phyloP scores from a whole-genome alignment of 30 jellyfish, hydroid and myxozoan species.

The Morbakka virulenta region DNA sequence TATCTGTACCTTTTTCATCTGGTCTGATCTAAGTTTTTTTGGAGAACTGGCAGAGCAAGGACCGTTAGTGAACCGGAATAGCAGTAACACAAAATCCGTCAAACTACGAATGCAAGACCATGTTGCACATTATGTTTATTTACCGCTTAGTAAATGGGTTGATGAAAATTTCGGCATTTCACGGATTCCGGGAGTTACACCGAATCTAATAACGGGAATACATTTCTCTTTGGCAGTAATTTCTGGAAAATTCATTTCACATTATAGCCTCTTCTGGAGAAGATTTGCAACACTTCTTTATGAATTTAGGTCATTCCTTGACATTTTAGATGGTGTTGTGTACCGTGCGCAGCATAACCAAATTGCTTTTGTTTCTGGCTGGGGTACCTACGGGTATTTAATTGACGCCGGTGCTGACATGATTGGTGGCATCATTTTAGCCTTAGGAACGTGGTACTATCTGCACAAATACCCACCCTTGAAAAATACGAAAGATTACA shows the following conservation, averaged over 20 bases:
- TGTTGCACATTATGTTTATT: slow-evolving; percentile 69
- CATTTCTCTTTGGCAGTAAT: slow-evolving; percentile 79
- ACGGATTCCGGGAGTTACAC: slow-evolving; percentile 79
- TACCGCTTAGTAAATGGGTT: slow-evolving; percentile 92
- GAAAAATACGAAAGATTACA: slow-evolving; percentile 9
- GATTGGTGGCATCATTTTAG: slow-evolving; percentile 65
- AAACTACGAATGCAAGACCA: slow-evolving; percentile 96
- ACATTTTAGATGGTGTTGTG: slow-evolving; percentile 86
- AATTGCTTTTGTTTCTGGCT: slow-evolving; percentile 63
- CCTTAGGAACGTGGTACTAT: slow-evolving; percentile 42
- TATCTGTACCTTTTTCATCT: slow-evolving; percentile 71
- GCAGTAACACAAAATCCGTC: slow-evolving; percentile 37
- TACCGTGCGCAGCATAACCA: slow-evolving; percentile 68
- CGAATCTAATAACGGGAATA: slow-evolving; percentile 65
- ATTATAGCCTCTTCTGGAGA: slow-evolving; percentile 50
- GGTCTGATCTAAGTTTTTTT: slow-evolving; percentile 94
- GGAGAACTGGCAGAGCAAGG: slow-evolving; percentile 72
- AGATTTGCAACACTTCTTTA: slow-evolving; percentile 61
- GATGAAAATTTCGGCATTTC: slow-evolving; percentile 59
- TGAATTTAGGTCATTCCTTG: slow-evolving; percentile 69
- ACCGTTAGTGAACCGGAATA: background rate
- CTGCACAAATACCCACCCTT: slow-evolving; percentile 75
- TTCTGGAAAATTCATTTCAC: slow-evolving; percentile 61
- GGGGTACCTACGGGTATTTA: slow-evolving; percentile 86
- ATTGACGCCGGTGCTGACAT: slow-evolving; percentile 89